These are phyloP conservation scores for Anas bahamensis DNA, from an alignment of 2,797 vertebrate genomes.

Conservation along the genomic window DNA sequence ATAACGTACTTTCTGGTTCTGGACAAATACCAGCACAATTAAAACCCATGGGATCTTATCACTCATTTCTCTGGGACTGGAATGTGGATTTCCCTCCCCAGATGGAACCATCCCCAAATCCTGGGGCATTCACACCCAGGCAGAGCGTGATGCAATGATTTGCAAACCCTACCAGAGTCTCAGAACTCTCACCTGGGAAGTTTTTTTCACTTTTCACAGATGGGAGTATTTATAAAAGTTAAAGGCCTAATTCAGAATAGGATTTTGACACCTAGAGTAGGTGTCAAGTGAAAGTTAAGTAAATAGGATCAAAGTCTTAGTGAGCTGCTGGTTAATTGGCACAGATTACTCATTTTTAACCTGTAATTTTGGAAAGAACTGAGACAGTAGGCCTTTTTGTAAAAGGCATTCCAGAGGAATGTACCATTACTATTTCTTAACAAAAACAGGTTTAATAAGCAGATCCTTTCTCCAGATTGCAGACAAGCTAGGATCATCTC, in stretches of 20 bases:
- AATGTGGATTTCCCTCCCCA: not conserved
- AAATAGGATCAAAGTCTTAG: not conserved
- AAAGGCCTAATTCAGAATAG: not conserved
- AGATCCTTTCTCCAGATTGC: not conserved
- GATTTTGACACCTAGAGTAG: not conserved
- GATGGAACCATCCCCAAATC: not conserved
- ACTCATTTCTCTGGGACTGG: not conserved
- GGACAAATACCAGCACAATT: not conserved
- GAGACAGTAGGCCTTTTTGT: not conserved
- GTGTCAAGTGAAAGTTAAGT: not conserved
- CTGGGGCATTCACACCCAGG: not conserved
- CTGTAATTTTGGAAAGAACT: not conserved
- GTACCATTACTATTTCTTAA: not conserved
- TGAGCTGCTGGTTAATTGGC: not conserved
- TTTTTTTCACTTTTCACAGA: not conserved
- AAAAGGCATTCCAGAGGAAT: not conserved
- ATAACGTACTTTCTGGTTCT: not conserved
- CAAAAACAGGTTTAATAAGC: not conserved
- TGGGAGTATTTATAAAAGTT: not conserved
- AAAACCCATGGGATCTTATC: not conserved
- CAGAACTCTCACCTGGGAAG: not conserved
- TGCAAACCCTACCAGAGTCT: not conserved
- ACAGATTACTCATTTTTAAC: not conserved
- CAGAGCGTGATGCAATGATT: not conserved
- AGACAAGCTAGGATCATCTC: not conserved